Evolutionary conservation across 2,888 invertebrate species (phyloP).

Genomic region (Teleiodes luculella): DNA sequence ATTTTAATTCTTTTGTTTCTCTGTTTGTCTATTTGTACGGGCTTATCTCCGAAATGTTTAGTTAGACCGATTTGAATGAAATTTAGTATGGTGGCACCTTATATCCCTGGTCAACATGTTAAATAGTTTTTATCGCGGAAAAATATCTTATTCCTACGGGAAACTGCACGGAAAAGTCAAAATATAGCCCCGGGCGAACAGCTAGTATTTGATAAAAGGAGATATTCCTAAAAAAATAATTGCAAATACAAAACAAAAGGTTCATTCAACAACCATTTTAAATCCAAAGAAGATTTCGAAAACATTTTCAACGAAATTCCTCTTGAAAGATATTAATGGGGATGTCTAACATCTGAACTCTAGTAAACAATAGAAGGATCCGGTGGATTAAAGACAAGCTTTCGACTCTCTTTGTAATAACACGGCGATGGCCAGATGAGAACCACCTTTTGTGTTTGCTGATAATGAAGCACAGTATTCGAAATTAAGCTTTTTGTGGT

Average conservation of each 20-base stretch:
- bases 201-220: too few relatives aligned
- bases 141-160: too few relatives aligned
- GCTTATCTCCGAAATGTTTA: too few relatives aligned
- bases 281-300: neutral
- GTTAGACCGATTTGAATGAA: too few relatives aligned
- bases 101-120: too few relatives aligned
- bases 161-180: too few relatives aligned
- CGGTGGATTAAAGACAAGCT: conserved; percentile 34
- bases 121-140: too few relatives aligned
- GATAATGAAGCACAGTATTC: conserved; percentile 52
- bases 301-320: conserved; percentile 2
- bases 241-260: neutral
- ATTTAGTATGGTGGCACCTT: too few relatives aligned
- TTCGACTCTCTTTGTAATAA: conserved; percentile 28
- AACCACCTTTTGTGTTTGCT: conserved; percentile 49
- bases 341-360: conserved; percentile 60
- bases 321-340: conserved; percentile 55
- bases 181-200: too few relatives aligned
- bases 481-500: conserved; percentile 43
- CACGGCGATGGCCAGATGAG: conserved; percentile 48
- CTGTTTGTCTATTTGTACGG: too few relatives aligned
- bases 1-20: too few relatives aligned
- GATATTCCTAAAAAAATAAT: too few relatives aligned
- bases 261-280: neutral
- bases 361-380: conserved; percentile 50